Evolutionary conservation across 2,797 vertebrate species (phyloP), one percentile per base, ranked within the genome.

Genomic region (Acanthornis magna): DNA sequence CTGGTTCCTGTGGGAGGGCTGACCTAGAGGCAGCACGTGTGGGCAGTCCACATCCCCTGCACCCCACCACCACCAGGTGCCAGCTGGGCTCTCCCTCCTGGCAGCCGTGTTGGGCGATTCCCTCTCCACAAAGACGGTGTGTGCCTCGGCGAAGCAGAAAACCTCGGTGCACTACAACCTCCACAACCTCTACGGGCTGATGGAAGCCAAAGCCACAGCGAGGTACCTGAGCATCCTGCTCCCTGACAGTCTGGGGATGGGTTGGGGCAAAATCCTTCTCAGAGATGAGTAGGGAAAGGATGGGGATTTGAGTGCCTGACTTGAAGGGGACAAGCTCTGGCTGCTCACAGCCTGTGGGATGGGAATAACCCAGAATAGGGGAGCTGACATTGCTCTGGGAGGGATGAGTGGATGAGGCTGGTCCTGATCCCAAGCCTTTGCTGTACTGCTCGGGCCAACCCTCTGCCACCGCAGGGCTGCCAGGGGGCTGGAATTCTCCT

Each of bases 101-200:
- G 48, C 73, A 99, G 99, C 98, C 0, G 53, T 99, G 57, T 96
- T 99, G 13, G 98, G 98, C 2, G 97, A 98, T 58, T 97, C 97
- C 36, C 98, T 99, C 83, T 97, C 96, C 65, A 95, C 97, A 6
- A 98, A 98, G 96, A 99, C 98, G 0, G 65, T 98, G 47, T 99
- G 99, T 94, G 98, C 98, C 47, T 98, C 98, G 0, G 98, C 98
- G 3, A 97, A 91, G 88, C 98, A 99, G 89, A 98, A 98, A 67
- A 43, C 83, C 62, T 98, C 98, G 0, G 81, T 96, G 10, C 99
- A 99, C 97, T 99, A 99, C 92, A 99, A 99, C 45, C 94, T 99
- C 60, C 99, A 99, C 98, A 99, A 97, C 90, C 97, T 99, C 58
- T 99, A 99, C 1, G 99, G 99, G 83, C 98, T 99, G 47, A 98